These are phyloP conservation scores for Apodemus speciosus DNA, from an alignment of 2,113 vertebrate species.

Conservation along the genomic window DNA sequence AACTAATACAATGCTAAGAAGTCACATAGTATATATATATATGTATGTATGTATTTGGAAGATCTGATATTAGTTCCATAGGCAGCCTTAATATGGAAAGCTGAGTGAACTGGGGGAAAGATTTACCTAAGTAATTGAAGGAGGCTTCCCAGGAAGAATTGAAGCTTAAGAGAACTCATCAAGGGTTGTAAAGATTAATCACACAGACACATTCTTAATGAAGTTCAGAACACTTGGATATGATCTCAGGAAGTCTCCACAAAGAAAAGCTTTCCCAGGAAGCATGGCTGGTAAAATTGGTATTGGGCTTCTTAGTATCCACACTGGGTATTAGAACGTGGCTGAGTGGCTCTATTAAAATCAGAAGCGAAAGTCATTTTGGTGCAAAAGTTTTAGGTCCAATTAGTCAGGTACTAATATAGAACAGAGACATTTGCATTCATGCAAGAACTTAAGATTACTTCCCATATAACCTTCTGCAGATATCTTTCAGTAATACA, in stretches of 20 bases:
- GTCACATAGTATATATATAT: neutral
- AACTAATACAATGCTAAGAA: neutral
- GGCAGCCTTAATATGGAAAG: conserved; percentile 1
- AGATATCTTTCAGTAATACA: neutral
- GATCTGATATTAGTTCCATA: neutral
- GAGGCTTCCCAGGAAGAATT: neutral
- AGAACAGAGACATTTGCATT: neutral
- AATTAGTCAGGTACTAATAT: neutral
- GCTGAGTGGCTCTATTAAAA: neutral
- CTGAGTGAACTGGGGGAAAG: neutral
- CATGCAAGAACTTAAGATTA: neutral
- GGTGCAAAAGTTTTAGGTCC: neutral
- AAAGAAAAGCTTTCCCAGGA: neutral
- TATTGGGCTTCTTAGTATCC: neutral
- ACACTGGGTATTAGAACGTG: neutral
- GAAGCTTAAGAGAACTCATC: neutral
- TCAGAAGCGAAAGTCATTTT: conserved; percentile 43
- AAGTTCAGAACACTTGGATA: neutral
- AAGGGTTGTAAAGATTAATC: neutral
- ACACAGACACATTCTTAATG: neutral
- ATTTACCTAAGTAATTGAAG: neutral
- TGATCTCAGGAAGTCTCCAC: neutral
- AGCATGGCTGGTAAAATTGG: neutral
- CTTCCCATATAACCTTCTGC: neutral
- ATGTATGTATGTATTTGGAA: neutral